Percentiles rank a stretch among this genome's conserved stretches.
Conservation (phyloP, 2,113 vertebrate species). For the Siniperca chuatsi region DNA sequence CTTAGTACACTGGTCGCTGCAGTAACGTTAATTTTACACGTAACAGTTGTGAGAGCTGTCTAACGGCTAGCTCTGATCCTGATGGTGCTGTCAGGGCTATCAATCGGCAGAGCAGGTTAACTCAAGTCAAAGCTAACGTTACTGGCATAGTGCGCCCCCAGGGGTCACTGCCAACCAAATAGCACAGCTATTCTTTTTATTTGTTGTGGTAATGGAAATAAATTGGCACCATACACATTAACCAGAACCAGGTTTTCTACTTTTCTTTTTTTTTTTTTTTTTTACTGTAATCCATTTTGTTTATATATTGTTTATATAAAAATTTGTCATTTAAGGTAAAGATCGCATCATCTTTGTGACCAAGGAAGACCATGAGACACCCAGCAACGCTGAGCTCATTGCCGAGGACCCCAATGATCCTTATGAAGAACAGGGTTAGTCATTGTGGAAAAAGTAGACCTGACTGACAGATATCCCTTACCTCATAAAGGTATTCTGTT, state of each 20-base stretch:
- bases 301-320: background rate
- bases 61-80: background rate
- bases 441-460: background rate
- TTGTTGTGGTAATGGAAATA: background rate
- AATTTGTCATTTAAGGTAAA: slow-evolving; percentile 76
- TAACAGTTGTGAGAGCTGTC: background rate
- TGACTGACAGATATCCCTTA: background rate
- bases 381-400: slow-evolving; percentile 95
- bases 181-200: background rate
- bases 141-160: fast-evolving
- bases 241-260: background rate
- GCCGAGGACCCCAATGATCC: slow-evolving; percentile 96
- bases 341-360: slow-evolving; percentile 87
- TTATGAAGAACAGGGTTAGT: slow-evolving; percentile 92
- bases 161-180: background rate
- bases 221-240: background rate
- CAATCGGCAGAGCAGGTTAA: background rate
- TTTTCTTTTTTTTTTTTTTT: too few species aligned
- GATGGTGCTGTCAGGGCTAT: background rate
- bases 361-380: slow-evolving; percentile 93
- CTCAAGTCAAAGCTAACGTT: background rate
- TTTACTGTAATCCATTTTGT: background rate
- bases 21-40: too few species aligned
- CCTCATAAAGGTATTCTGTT: background rate
- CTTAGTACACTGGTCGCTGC: background rate